Evolutionary conservation across 2,888 invertebrate species (phyloP).

Genomic region (Diaprepes abbreviatus): DNA sequence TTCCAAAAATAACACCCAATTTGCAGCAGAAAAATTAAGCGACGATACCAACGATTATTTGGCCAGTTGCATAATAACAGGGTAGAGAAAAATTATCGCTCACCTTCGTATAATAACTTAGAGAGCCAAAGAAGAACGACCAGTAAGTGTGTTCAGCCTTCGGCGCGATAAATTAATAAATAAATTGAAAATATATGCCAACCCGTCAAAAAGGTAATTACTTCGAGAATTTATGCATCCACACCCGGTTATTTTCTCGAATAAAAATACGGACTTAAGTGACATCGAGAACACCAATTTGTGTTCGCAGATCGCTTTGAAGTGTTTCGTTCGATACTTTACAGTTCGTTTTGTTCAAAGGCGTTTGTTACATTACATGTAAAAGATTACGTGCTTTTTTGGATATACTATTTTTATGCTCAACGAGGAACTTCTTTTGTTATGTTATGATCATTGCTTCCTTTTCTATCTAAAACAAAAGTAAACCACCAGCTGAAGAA

Average conservation of each 20-base stretch:
- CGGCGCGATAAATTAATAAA: constrained; percentile 56
- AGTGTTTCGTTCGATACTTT: constrained; percentile 14
- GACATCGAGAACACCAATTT: constrained; percentile 45
- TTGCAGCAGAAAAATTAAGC: background rate
- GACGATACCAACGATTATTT: constrained; percentile 32
- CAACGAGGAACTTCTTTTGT: too few relatives aligned
- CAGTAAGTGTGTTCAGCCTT: constrained; percentile 45
- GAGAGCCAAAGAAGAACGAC: constrained; percentile 26
- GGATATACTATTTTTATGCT: too few relatives aligned
- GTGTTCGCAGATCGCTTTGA: constrained; percentile 20
- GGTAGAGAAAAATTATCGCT: constrained; percentile 47
- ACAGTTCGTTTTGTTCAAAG: constrained; percentile 2
- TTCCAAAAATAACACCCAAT: constrained; percentile 6
- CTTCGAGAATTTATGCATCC: constrained; percentile 46
- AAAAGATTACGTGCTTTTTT: too few relatives aligned
- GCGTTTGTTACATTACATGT: too few relatives aligned
- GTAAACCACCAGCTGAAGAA: too few relatives aligned
- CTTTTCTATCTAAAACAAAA: too few relatives aligned
- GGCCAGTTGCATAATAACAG: constrained; percentile 49
- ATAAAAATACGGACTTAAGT: constrained; percentile 40
- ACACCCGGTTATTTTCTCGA: constrained; percentile 40
- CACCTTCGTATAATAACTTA: constrained; percentile 42
- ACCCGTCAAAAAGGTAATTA: constrained; percentile 60
- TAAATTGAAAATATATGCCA: constrained; percentile 58
- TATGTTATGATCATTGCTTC: too few relatives aligned